Evolutionary conservation across 2,113 vertebrate genomes (phyloP).

Genomic region (Ornithorhynchus anatinus): DNA sequence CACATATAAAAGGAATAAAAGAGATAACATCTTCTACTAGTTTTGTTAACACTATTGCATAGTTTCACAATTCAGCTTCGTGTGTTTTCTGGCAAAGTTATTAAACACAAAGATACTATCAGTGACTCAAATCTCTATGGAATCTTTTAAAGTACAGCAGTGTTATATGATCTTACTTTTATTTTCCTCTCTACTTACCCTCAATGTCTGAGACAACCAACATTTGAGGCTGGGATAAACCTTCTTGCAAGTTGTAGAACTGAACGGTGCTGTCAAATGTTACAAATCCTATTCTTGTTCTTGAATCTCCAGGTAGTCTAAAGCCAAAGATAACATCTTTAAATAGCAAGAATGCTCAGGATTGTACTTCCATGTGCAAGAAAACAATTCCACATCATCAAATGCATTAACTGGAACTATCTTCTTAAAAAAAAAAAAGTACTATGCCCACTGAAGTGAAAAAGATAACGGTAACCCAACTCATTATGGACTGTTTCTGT

Average conservation of each 20-base stretch:
- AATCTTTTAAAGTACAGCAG: too few relatives aligned
- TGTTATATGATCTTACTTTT: too few relatives aligned
- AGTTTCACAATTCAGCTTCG: not conserved
- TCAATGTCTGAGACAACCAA: slow-evolving; percentile 97
- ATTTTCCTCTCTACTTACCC: slow-evolving; percentile 70
- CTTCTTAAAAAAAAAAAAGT: not conserved
- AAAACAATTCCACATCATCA: not conserved
- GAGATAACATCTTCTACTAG: too few relatives aligned
- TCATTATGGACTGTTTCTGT: not conserved
- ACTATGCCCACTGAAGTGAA: not conserved
- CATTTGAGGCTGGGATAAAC: slow-evolving; percentile 96
- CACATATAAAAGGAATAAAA: too few relatives aligned
- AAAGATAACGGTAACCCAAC: not conserved
- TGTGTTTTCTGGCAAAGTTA: slow-evolving; percentile 2
- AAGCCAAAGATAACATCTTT: slow-evolving; percentile 43
- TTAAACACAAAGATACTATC: not conserved
- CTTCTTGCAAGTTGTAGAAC: slow-evolving; percentile 96
- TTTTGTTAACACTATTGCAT: too few relatives aligned
- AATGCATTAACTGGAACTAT: not conserved
- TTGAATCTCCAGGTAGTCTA: slow-evolving; percentile 92
- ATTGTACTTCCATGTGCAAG: not conserved
- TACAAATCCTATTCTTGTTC: slow-evolving; percentile 92
- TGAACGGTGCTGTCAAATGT: slow-evolving; percentile 97
- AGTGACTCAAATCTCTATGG: not conserved
- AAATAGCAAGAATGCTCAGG: slow-evolving; percentile 7